Conservation (phyloP, 2,113 vertebrate genomes). For the Elephas maximus region DNA sequence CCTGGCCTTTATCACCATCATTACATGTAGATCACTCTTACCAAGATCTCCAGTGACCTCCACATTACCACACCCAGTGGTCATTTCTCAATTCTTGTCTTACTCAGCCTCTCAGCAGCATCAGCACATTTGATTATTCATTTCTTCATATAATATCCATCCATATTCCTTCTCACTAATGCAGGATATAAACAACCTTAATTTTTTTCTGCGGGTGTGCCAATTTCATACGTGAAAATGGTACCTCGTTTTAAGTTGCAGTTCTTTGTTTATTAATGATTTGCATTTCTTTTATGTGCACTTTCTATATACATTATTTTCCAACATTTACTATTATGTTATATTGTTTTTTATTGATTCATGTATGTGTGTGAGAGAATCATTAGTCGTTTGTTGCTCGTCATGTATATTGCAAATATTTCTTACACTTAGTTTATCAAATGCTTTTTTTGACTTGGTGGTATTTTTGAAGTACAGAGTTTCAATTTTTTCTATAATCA, state of each 20-base stretch:
- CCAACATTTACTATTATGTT: not conserved
- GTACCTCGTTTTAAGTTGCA: not conserved
- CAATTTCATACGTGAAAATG: not conserved
- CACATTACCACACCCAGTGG: not conserved
- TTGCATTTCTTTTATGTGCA: not conserved
- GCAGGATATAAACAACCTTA: not conserved
- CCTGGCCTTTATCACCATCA: not conserved
- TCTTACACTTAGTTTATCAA: not conserved
- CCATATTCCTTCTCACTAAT: not conserved
- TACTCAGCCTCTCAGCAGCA: not conserved
- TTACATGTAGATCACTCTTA: not conserved
- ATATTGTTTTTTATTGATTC: not conserved
- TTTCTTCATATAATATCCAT: not conserved
- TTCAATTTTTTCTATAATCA: slow-evolving; percentile 2
- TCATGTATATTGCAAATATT: not conserved
- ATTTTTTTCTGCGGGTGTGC: not conserved
- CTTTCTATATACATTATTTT: not conserved
- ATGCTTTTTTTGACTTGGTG: not conserved
- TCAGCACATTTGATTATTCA: not conserved
- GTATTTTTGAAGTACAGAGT: slow-evolving; percentile 33
- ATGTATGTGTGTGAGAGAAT: not conserved
- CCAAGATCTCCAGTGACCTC: not conserved
- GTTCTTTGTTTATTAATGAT: slow-evolving; percentile 32
- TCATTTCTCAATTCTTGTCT: not conserved
- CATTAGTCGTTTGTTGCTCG: not conserved